These are phyloP conservation scores for Callipepla californica DNA, from an alignment of 2,113 vertebrate species.

Conservation along the genomic window DNA sequence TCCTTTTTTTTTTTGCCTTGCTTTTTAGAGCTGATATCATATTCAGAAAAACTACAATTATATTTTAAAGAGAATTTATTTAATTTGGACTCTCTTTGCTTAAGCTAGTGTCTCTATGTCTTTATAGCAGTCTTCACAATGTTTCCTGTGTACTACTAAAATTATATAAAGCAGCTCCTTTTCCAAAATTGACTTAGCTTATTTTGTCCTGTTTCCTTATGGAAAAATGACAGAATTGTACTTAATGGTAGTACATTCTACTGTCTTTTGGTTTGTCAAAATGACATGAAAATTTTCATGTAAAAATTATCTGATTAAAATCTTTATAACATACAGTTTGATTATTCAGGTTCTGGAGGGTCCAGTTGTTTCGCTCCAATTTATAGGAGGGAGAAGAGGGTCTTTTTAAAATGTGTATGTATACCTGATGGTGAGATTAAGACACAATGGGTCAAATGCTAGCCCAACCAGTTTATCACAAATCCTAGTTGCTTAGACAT, in stretches of 20 bases:
- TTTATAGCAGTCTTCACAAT: not conserved
- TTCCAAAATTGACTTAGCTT: not conserved
- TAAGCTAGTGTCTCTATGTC: not conserved
- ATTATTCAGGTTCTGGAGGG: not conserved
- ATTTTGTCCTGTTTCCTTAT: not conserved
- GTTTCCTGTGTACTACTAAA: not conserved
- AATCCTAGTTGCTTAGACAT: no score
- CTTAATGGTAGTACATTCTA: not conserved
- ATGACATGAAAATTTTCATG: not conserved
- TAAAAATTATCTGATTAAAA: not conserved
- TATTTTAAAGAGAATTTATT: not conserved
- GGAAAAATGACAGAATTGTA: not conserved
- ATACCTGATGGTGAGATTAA: no score
- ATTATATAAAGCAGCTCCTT: not conserved
- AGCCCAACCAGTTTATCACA: no score
- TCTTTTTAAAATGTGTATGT: no score
- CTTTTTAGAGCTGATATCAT: not conserved
- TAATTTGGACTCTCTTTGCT: not conserved
- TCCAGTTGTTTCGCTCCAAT: no score
- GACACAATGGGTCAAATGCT: no score
- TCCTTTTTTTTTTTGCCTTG: not conserved
- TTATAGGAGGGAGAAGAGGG: no score
- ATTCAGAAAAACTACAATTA: slow-evolving; percentile 11
- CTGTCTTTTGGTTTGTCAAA: not conserved
- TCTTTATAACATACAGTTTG: not conserved